A percentile compares a stretch with the other conserved stretches of the same genome.
phyloP scores from a whole-genome alignment of 2,888 invertebrate species.

The Sussaba pulchella region DNA sequence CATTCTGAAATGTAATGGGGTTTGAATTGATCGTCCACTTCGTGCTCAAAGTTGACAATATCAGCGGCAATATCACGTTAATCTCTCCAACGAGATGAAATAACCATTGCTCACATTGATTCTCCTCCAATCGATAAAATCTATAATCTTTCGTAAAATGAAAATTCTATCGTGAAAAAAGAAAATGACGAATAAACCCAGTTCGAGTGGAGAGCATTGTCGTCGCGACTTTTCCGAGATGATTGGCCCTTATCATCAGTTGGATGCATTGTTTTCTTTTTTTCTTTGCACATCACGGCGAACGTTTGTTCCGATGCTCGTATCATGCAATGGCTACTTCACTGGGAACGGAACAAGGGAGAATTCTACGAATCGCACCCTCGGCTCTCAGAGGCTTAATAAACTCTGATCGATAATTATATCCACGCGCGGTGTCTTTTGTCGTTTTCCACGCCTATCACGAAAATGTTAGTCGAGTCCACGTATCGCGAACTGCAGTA shows the following conservation, averaged over 20 bases:
- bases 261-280: too few relatives aligned
- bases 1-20: conserved; percentile 54
- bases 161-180: too few relatives aligned
- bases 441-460: neutral
- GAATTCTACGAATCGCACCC: neutral
- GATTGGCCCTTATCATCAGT: too few relatives aligned
- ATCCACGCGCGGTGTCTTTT: conserved; percentile 1
- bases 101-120: neutral
- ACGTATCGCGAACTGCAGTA: neutral
- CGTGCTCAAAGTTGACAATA: conserved; percentile 32
- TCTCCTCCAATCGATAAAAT: too few relatives aligned
- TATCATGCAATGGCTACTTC: neutral
- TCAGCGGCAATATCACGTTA: conserved; percentile 1
- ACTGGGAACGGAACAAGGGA: neutral
- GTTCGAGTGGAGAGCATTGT: too few relatives aligned
- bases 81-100: neutral
- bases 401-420: conserved; percentile 15
- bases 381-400: neutral
- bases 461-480: conserved; percentile 17
- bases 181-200: neutral
- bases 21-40: conserved; percentile 54
- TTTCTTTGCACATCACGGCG: too few relatives aligned
- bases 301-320: neutral
- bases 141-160: too few relatives aligned
- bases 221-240: too few relatives aligned